These are phyloP conservation scores for Plestiodon gilberti DNA, from an alignment of 2,113 vertebrate genomes.

Conservation along the genomic window DNA sequence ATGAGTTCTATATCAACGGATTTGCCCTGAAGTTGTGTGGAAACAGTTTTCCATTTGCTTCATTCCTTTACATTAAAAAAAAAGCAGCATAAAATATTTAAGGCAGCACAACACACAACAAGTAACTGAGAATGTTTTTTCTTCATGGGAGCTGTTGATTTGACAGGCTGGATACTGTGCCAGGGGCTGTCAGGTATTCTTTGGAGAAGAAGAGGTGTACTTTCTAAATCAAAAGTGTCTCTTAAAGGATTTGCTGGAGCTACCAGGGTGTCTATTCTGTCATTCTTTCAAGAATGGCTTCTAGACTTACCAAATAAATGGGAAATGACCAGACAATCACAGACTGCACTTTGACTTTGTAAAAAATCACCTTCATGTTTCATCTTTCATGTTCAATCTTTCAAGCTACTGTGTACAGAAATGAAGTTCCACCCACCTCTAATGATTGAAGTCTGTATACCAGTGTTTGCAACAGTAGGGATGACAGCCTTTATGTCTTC, in stretches of 20 bases:
- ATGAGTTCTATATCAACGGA: conserved; percentile 10
- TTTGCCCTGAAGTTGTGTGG: neutral
- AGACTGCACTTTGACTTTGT: neutral
- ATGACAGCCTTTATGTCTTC: neutral
- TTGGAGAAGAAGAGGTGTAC: neutral
- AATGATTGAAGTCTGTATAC: neutral
- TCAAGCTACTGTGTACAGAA: conserved; percentile 4
- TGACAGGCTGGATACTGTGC: neutral
- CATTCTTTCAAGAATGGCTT: neutral
- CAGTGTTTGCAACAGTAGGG: neutral
- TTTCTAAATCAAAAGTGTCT: conserved; percentile 35
- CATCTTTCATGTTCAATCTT: conserved; percentile 10
- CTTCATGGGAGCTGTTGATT: neutral
- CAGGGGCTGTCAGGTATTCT: conserved; percentile 16
- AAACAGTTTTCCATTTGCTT: neutral
- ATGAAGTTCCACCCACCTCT: neutral
- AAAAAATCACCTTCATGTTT: neutral
- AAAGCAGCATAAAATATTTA: neutral
- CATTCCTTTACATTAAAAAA: conserved; percentile 1
- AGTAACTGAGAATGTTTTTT: neutral
- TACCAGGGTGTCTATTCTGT: neutral
- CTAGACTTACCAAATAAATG: neutral
- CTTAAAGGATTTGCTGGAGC: neutral
- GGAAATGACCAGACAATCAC: conserved; percentile 7
- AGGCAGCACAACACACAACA: neutral